Evolutionary conservation across 2,113 vertebrate genomes (phyloP).

Genomic region (Circaetus gallicus): DNA sequence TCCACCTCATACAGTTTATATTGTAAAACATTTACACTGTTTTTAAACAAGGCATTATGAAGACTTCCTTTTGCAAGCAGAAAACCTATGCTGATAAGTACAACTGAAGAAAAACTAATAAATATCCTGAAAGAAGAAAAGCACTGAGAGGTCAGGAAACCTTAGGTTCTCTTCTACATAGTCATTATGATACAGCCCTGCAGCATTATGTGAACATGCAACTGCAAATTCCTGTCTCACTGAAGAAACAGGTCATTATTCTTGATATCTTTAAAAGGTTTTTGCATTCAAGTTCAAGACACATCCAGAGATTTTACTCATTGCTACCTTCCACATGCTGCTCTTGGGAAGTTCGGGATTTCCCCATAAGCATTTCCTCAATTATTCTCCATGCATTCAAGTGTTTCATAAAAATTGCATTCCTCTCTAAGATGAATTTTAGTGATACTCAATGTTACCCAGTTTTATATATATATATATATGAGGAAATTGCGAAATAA

Average conservation of each 20-base stretch:
- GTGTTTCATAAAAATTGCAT: background rate
- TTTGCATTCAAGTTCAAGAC: background rate
- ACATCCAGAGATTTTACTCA: background rate
- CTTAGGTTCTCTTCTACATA: background rate
- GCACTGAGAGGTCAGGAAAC: background rate
- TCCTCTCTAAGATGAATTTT: background rate
- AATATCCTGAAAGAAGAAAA: background rate
- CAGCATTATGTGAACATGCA: background rate
- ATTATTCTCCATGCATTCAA: background rate
- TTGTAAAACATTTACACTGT: background rate
- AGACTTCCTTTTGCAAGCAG: background rate
- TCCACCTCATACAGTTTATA: background rate
- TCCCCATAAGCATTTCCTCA: background rate
- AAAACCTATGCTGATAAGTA: background rate
- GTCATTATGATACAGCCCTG: background rate
- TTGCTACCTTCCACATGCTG: background rate
- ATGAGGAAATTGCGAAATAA: background rate
- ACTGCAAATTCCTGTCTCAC: background rate
- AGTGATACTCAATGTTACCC: background rate
- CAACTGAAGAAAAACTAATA: background rate
- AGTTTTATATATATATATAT: background rate
- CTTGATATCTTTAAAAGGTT: background rate
- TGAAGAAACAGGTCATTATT: background rate
- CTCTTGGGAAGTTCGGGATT: background rate
- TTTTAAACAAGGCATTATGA: background rate